Conservation (phyloP, 2,113 vertebrate species). For the Pyrgilauda ruficollis region DNA sequence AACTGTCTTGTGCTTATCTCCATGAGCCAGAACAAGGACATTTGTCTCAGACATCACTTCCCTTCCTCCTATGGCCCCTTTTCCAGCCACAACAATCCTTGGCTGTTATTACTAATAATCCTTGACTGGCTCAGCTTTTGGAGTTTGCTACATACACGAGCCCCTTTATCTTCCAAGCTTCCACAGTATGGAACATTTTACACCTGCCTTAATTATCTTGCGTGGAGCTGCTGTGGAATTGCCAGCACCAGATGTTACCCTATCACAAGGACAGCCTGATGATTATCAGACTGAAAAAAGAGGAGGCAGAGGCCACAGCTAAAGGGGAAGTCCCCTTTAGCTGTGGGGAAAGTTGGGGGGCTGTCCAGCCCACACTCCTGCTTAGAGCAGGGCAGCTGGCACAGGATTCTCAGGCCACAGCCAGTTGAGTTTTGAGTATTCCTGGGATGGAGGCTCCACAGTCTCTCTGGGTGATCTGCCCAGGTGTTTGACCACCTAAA, state of each 20-base stretch:
- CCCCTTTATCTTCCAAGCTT: not conserved
- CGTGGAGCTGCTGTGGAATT: not conserved
- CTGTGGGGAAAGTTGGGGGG: not conserved
- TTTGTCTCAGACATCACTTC: not conserved
- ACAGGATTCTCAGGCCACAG: not conserved
- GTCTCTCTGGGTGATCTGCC: not conserved
- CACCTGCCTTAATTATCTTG: not conserved
- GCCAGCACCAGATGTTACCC: not conserved
- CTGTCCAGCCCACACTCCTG: not conserved
- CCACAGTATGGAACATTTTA: not conserved
- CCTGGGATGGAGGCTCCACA: not conserved
- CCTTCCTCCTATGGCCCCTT: not conserved
- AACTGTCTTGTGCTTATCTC: not conserved
- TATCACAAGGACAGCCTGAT: not conserved
- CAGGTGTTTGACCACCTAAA: not conserved
- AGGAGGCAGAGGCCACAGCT: not conserved
- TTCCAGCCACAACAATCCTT: not conserved
- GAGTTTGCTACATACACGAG: not conserved
- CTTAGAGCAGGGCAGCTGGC: not conserved
- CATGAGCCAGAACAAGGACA: not conserved
- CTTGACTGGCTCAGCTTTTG: not conserved
- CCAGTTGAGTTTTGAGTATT: not conserved
- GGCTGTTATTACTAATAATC: not conserved
- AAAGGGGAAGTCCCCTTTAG: not conserved
- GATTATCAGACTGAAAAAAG: not conserved